These are phyloP conservation scores for Athene noctua DNA, from an alignment of 2,113 vertebrate genomes.

Conservation along the genomic window DNA sequence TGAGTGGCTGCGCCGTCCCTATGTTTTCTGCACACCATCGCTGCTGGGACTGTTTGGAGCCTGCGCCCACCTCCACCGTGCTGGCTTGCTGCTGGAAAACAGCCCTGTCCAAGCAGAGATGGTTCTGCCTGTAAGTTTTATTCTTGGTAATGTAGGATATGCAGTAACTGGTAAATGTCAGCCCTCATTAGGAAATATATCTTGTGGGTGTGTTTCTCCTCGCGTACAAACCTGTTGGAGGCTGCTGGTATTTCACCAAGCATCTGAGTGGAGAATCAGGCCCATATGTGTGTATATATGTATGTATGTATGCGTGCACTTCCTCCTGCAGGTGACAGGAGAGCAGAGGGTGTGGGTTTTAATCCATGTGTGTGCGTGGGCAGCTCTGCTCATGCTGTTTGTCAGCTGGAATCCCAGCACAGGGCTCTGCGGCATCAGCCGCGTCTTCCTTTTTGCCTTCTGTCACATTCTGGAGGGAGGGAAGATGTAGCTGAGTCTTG, in stretches of 20 bases:
- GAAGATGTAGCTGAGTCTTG: slow-evolving; percentile 52
- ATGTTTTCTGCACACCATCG: fast-evolving
- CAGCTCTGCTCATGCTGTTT: slow-evolving; percentile 37
- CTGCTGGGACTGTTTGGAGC: background rate
- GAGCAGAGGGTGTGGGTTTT: background rate
- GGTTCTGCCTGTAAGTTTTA: background rate
- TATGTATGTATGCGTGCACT: background rate
- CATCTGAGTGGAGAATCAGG: background rate
- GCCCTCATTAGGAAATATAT: background rate
- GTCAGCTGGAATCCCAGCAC: slow-evolving; percentile 36
- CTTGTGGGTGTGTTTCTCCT: background rate
- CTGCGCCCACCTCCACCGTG: background rate
- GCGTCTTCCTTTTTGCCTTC: background rate
- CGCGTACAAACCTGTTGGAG: background rate
- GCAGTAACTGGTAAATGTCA: slow-evolving; percentile 18
- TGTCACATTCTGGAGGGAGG: slow-evolving; percentile 56
- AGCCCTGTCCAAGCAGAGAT: background rate
- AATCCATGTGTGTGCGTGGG: background rate
- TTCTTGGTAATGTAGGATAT: background rate
- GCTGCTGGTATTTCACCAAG: background rate
- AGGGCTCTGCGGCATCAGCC: background rate
- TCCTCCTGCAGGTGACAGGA: slow-evolving; percentile 26
- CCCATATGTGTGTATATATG: background rate
- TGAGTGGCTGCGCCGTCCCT: background rate
- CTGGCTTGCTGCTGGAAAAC: background rate